These are phyloP conservation scores for Liasis olivaceus DNA, from an alignment of 2,797 vertebrate species.

Conservation along the genomic window DNA sequence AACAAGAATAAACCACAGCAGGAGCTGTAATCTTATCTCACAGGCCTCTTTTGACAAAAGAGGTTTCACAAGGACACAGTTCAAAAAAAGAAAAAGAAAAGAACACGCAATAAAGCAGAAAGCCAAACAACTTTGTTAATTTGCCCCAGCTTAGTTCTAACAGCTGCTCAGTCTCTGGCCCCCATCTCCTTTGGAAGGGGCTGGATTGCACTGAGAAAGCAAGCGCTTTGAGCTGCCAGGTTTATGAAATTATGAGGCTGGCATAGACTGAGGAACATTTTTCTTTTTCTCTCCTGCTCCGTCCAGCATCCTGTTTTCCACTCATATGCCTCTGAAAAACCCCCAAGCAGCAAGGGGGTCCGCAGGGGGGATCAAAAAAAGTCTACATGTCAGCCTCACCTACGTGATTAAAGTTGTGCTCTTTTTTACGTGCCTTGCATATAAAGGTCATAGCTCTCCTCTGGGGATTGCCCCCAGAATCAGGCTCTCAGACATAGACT, in stretches of 20 bases:
- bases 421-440: not conserved
- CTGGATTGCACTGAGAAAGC: not conserved
- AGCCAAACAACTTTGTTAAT: not conserved
- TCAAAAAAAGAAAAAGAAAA: not conserved
- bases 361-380: not conserved
- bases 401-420: not conserved
- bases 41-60: slow-evolving; percentile 16
- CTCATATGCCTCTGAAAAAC: not conserved
- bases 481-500: not conserved
- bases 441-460: not conserved
- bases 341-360: not conserved
- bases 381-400: not conserved
- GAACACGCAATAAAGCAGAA: not conserved
- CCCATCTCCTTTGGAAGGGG: not conserved
- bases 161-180: not conserved
- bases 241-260: not conserved
- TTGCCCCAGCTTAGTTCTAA: not conserved
- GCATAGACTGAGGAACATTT: no score
- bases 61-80: not conserved
- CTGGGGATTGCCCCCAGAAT: not conserved
- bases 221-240: not conserved
- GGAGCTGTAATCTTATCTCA: slow-evolving; percentile 16
- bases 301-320: not conserved
- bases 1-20: not conserved
- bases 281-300: not conserved